Base-by-base conservation (phyloP, 2,888 invertebrate species). In the Hypselothyrea guttata region DNA sequence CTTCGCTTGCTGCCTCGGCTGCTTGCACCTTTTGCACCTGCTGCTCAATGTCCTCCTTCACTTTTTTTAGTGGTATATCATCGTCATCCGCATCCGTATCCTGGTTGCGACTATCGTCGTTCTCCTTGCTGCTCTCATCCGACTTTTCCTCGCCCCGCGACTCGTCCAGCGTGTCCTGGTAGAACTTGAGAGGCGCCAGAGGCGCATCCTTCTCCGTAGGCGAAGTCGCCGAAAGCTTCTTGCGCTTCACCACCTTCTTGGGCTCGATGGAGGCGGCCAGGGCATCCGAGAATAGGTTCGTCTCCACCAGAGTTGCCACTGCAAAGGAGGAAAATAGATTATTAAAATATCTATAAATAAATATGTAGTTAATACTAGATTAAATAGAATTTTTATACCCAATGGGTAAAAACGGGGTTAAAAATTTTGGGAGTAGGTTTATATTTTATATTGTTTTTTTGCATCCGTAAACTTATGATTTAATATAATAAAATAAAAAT, bases 241-340 rank as follows among this genome's bases (percentile, higher is more conserved):
- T 96, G 56, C 95, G 92, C 87, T 96, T 97, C 1, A 93, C 92
- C 67, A 95, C 94, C 88, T 95, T 92, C 91, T 94, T 90, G 89
- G 91, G 88, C 18, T 94, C 93, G 5, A 95, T 94, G 1, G 95
- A 95, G 4, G 95, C 95, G 70, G 93, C 92, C 30, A 98, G 91
- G 0, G 97, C 97, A 89, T 97, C 97, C 94, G 97, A 97, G 88
- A 98, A 98, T 90, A 97, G 94, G 84, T 96, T 96, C 87, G 97
- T 97, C 89, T 98, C 98, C 87, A 96, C 94, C 42, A 98, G 90
- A 72, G 94, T 90, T 90, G 93, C 92, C 48, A 95, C 95, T 94
- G 92, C 71, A 70, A 78, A 12, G 18, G 22, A 11, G 9, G 16
- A 8, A 22, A 15, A 15, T 1, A 15, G 12, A 41, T 30, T 35